Evolutionary conservation across 2,113 vertebrate genomes (phyloP), one percentile per base, ranked within the genome.

Genomic region (Sinocyclocheilus anshuiensis): DNA sequence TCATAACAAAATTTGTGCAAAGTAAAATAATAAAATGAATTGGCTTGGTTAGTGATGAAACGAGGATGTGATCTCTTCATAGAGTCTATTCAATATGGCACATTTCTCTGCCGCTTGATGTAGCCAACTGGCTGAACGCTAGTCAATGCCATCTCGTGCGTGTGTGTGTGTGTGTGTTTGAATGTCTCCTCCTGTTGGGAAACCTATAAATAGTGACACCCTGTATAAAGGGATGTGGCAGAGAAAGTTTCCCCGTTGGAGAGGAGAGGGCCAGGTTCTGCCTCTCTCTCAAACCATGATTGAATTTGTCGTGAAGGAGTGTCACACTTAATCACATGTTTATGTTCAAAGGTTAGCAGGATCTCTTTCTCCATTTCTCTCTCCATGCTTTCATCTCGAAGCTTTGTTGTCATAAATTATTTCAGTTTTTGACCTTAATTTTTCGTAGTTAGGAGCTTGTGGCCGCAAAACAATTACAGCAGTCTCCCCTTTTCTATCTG

Each of bases 231-330:
- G 80, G 71, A 89, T 86, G 84, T 89, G 86, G 80, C 88, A 89
- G 86, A 15, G 57, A 86, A 87, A 89, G 88, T 89, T 89, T 87
- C 84, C 84, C 86, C 80, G 33, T 89, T 77, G 84, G 83, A 86
- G 77, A 67, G 77, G 74, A 77, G 79, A 84, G 92, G 94, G 94
- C 94, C 94, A 95, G 95, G 90, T 94, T 96, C 95, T 96, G 95
- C 94, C 95, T 95, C 95, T 96, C 93, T 95, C 95, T 94, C 93
- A 93, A 96, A 94, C 92, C 94, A 94, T 96, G 93, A 96, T 95
- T 95, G 95, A 95, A 95, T 96, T 96, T 96, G 93, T 96, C 94
- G 92, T 97, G 95, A 95, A 96, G 96, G 96, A 94, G 91, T 96
- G 96, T 96, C 95, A 95, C 94, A 95, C 95, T 96, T 94, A 96